Evolutionary conservation across 2,888 invertebrate species (phyloP).

Genomic region (Pycnomerus fuliginosus): DNA sequence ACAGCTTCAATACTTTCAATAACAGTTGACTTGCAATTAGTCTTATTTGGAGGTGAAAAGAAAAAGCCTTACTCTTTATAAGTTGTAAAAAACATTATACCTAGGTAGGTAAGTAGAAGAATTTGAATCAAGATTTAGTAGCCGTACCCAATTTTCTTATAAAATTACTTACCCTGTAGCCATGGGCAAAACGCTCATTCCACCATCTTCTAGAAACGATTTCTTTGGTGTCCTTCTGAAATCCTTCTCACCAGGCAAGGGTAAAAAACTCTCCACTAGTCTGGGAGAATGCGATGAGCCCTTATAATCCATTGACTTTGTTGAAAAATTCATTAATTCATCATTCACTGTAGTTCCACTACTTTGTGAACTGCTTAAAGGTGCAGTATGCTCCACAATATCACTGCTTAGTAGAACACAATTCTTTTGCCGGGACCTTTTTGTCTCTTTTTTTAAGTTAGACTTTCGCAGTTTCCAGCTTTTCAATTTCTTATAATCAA

Average conservation of each 20-base stretch:
- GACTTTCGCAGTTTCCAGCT: conserved; percentile 21
- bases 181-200: conserved; percentile 60
- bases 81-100: too few species aligned
- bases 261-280: conserved; percentile 47
- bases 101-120: too few species aligned
- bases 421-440: conserved; percentile 27
- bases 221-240: conserved; percentile 54
- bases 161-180: conserved; percentile 53
- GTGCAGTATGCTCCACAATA: conserved; percentile 48
- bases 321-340: conserved; percentile 34
- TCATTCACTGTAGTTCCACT: conserved; percentile 34
- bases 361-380: conserved; percentile 39
- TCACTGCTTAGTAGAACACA: conserved; percentile 46
- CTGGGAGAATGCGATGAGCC: conserved; percentile 38
- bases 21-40: too few species aligned
- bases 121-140: too few species aligned
- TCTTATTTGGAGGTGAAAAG: too few species aligned
- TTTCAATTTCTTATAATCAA: conserved; percentile 42
- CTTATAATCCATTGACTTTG: conserved; percentile 34
- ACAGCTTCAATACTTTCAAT: too few species aligned
- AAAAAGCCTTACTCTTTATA: too few species aligned
- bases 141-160: too few species aligned
- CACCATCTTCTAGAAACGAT: conserved; percentile 62
- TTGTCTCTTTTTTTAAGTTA: conserved; percentile 25
- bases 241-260: conserved; percentile 53